A percentile compares a stretch with the other conserved stretches of the same genome.
These are phyloP conservation scores for Alviniconcha marisindica DNA, from an alignment of 1,140 invertebrate genomes.

Conservation along the genomic window DNA sequence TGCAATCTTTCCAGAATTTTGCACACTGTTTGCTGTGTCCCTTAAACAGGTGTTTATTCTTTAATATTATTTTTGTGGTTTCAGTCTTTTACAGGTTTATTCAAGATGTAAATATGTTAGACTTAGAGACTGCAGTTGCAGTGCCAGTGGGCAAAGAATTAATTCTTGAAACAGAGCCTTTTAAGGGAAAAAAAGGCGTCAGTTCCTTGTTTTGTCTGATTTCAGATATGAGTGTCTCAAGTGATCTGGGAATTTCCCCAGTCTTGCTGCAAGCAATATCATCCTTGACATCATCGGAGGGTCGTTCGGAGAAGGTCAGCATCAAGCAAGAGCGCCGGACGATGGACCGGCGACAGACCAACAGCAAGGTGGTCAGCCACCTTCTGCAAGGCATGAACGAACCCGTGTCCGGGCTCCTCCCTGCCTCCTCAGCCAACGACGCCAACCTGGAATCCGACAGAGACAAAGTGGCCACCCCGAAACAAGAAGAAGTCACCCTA, in stretches of 20 bases:
- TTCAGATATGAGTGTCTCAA: constrained; percentile 56
- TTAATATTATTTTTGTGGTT: no score
- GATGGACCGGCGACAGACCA: constrained; percentile 48
- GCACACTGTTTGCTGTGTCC: no score
- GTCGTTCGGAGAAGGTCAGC: background rate
- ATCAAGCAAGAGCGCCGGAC: constrained; percentile 26
- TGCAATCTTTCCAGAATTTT: no score
- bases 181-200: no score
- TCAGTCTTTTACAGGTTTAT: no score
- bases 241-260: constrained; percentile 73
- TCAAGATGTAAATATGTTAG: no score
- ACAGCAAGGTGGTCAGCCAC: constrained; percentile 50
- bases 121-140: no score
- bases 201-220: no score
- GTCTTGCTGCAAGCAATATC: constrained; percentile 72
- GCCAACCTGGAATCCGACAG: background rate
- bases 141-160: no score
- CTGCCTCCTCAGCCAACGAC: background rate
- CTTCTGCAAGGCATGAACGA: constrained; percentile 61
- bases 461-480: background rate
- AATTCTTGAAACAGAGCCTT: no score
- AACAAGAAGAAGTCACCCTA: constrained; percentile 12
- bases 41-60: no score
- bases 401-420: constrained; percentile 49
- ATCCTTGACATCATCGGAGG: constrained; percentile 61